Evolutionary conservation across 2,888 invertebrate genomes (phyloP).

Genomic region (Meliscaeva auricollis): DNA sequence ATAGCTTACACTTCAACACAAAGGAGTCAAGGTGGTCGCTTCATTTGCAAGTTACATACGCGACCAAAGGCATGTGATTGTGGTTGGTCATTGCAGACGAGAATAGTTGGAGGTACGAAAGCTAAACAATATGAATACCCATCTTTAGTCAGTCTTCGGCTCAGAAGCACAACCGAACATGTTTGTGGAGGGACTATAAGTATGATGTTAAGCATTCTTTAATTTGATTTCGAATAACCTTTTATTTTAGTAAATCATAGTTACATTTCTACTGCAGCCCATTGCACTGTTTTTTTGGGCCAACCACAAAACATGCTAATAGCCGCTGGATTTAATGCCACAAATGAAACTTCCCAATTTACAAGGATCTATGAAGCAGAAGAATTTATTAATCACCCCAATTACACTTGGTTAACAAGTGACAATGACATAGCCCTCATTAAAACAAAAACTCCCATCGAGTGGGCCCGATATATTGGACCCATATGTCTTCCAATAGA

Average conservation of each 20-base stretch:
- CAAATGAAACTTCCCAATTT: neutral
- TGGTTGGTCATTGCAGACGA: constrained; percentile 81
- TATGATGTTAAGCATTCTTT: neutral
- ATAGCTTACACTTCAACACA: constrained; percentile 79
- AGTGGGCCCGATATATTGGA: constrained; percentile 84
- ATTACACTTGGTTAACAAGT: constrained; percentile 15
- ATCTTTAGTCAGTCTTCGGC: constrained; percentile 84
- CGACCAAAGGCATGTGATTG: constrained; percentile 80
- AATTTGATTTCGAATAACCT: neutral
- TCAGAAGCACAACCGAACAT: neutral
- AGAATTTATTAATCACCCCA: constrained; percentile 82
- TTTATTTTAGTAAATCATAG: constrained; percentile 3
- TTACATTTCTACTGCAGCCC: constrained; percentile 21
- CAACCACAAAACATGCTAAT: neutral
- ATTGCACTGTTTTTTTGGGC: neutral
- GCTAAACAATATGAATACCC: constrained; percentile 86
- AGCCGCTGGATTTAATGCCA: neutral
- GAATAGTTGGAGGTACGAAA: constrained; percentile 86
- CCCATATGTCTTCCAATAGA: constrained; percentile 85
- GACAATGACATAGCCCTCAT: constrained; percentile 85
- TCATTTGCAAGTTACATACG: constrained; percentile 77
- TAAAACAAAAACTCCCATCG: constrained; percentile 81
- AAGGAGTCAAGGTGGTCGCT: constrained; percentile 77
- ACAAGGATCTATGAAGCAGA: constrained; percentile 13
- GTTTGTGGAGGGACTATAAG: constrained; percentile 25